Base-by-base conservation (phyloP, 2,797 vertebrate species). In the Nyctalus aviator region DNA sequence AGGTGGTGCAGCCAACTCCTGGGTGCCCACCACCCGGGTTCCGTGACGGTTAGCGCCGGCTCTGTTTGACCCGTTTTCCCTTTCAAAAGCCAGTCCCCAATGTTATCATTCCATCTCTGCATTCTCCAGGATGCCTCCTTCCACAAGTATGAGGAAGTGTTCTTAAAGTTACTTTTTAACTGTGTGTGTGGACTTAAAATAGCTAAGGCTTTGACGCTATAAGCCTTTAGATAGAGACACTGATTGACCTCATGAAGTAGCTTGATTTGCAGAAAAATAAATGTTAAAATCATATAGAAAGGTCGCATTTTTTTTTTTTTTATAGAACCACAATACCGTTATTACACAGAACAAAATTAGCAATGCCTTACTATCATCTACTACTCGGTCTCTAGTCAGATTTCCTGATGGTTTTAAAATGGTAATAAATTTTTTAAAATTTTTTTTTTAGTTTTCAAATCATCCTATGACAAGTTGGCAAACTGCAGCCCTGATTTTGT, bases 331-430 rank as follows among this genome's bases (percentile, higher is more conserved):
- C 48, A 68, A 50, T 75, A 20, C 44, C 11, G 11, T 92, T 77
- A 64, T 84, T n/a, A n/a, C 14, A 32, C 18, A 48, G 59, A 84
- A 73, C 9, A 93, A 91, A 88, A 85, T 66, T 21, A 93, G 55
- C 35, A 84, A 55, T 72, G 62, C 30, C 88, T 87, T 84, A 78
- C 13, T 83, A 23, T 81, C 68, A 37, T 25, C 41, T 76, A 17
- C 27, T 75, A 15, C 15, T 85, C 44, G 46, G 14, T 41, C 62
- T 55, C n/a, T 53, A 85, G 46, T 93, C 37, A 86, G 8, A 91
- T 93, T 91, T 95, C 68, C 23, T 88, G 35, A 57, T 9, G 23
- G 44, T 59, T 95, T 88, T 78, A 62, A 75, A 89, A 84, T 71
- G 55, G 17, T 68, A 64, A 44, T 59, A 17, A 37, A 53, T 41